phyloP scores from a whole-genome alignment of 2,113 vertebrate species.

The Reinhardtius hippoglossoides region DNA sequence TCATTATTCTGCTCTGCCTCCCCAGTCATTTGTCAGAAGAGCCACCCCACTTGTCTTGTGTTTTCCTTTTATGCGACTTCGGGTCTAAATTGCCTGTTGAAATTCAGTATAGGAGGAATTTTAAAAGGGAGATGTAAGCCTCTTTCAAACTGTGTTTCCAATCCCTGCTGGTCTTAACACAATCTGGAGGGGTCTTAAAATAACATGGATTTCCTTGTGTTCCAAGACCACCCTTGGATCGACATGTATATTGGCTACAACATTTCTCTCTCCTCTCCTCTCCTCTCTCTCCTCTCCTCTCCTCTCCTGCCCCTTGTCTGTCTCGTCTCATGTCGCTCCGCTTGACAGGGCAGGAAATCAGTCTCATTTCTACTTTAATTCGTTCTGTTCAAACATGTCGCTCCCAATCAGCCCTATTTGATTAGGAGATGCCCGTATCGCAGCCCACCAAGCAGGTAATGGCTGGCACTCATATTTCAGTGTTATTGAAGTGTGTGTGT shows the following conservation, averaged over 20 bases:
- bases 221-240: conserved; percentile 45
- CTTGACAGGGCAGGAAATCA: conserved; percentile 79
- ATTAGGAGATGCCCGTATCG: conserved; percentile 75
- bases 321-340: conserved; percentile 53
- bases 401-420: conserved; percentile 78
- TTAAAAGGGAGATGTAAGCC: conserved; percentile 9
- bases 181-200: conserved; percentile 26
- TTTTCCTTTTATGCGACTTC: conserved; percentile 9
- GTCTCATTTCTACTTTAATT: conserved; percentile 81
- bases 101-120: conserved; percentile 31
- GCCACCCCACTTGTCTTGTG: neutral
- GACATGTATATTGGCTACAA: conserved; percentile 56
- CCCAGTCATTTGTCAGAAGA: conserved; percentile 4
- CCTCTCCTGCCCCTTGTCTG: conserved; percentile 7
- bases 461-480: conserved; percentile 67
- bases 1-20: conserved; percentile 3
- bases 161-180: neutral
- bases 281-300: conserved; percentile 33
- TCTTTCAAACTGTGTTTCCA: conserved; percentile 18
- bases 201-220: conserved; percentile 41
- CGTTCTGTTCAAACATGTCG: conserved; percentile 81
- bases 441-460: conserved; percentile 71
- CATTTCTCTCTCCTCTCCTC: conserved; percentile 29
- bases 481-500: conserved; percentile 29
- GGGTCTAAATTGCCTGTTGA: conserved; percentile 42